phyloP scores from a whole-genome alignment of 2,888 invertebrate species.

The Idaea straminata region DNA sequence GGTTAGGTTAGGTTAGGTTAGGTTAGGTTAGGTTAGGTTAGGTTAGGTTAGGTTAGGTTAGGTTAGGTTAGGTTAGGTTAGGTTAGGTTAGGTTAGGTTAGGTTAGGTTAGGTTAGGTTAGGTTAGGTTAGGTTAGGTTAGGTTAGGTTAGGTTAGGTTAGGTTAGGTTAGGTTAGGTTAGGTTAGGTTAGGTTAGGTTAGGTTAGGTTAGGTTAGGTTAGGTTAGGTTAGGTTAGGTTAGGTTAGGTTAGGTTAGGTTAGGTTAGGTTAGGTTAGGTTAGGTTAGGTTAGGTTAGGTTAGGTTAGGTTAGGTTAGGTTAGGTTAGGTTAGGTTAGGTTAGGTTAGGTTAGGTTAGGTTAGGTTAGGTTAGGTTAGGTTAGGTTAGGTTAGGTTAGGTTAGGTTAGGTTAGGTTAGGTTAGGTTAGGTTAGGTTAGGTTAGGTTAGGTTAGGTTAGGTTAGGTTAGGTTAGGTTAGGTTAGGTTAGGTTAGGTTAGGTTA shows the following conservation, averaged over 20 bases:
- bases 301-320: conserved; percentile 22
- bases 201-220: conserved; percentile 25
- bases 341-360: conserved; percentile 18
- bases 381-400: conserved; percentile 21
- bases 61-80: conserved; percentile 29
- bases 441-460: conserved; percentile 20
- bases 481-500: conserved; percentile 15
- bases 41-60: conserved; percentile 29
- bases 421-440: conserved; percentile 20
- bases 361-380: conserved; percentile 20
- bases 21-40: conserved; percentile 31
- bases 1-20: conserved; percentile 29
- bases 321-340: conserved; percentile 21
- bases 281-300: conserved; percentile 18
- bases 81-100: conserved; percentile 29
- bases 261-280: conserved; percentile 10
- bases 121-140: conserved; percentile 9
- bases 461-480: conserved; percentile 23
- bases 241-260: conserved; percentile 22
- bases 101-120: conserved; percentile 21
- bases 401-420: conserved; percentile 21
- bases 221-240: conserved; percentile 20
- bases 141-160: conserved; percentile 10
- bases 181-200: conserved; percentile 28
- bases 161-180: conserved; percentile 22